Base-by-base conservation (phyloP, 1,140 invertebrate species). In the Lepidostoma basale region DNA sequence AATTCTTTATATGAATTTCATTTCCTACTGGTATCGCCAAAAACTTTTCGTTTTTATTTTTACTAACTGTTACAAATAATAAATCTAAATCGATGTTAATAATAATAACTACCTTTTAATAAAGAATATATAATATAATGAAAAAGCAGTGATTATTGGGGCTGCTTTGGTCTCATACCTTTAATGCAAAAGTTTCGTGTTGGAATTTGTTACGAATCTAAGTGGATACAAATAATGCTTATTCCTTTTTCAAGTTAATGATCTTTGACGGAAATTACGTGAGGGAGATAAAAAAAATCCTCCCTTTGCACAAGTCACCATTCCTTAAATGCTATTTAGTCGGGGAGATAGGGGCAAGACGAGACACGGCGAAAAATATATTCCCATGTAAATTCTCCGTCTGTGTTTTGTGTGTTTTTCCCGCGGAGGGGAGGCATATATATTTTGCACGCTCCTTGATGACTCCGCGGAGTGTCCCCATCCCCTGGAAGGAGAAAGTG, bases 401-500 rank as follows among this genome's bases (percentile, higher is more conserved):
- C 30, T 47, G 39, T 67, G 64, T 70, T 68, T 68, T 65, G 62
- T 65, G 47, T 65, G 47, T 54, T 65, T 65, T 54, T 63, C n/a
- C 28, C 18, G 28, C 42, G 42, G 18, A 56, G 33, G n/a, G 28
- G 59, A 12, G 52, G 52, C 40, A 62, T 40, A 47, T 36, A 56
- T 56, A 56, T 56, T 56, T 62, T 58, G 30, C 52, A 30, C 33
- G 63, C 45, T 44, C 68, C 68, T 58, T 67, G 63, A 70, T 70
- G 68, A 67, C 69, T 70, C 56, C 52, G 20, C 28, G 52, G 20
- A 33, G 28, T 60, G 26, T 54, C 47, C 65, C 72, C 73, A 74
- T 75, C 72, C 74, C 75, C 74, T 74, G 75, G 72, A 66, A 73
- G 74, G 73, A 76, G 73, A 74, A 74, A 74, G 62, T 75, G 42